Base-by-base conservation (phyloP, 2,797 vertebrate genomes). In the Liparis tanakae region DNA sequence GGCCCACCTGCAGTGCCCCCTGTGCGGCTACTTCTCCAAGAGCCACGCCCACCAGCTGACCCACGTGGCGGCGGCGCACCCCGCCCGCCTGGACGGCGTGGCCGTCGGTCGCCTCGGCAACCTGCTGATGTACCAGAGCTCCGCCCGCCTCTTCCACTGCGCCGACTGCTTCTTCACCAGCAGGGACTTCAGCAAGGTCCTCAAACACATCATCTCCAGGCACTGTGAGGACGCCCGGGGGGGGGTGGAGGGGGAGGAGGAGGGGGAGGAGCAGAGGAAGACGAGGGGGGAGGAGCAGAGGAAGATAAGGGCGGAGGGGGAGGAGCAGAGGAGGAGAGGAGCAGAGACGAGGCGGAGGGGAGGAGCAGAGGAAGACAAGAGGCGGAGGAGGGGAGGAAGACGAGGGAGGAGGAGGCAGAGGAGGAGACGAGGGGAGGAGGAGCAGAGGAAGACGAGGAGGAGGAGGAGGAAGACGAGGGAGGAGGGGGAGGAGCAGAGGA, bases 121-220 rank as follows among this genome's bases (percentile, higher is more conserved):
- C 78, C 85, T 88, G 44, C 1, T 92, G 46, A 84, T 89, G 56
- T 93, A 92, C 64, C 92, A 93, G 86, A 85, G 72, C 68, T 65
- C 78, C 0, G 90, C 80, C 0, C 53, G 58, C 18, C 82, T 92
- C 10, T 93, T 90, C 80, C 92, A 93, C 86, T 93, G 92, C 74
- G 56, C 66, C 8, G 17, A 46, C 17, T 93, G 92, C 39, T 92
- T 92, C 81, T 85, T 44, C 83, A 92, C 90, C 22, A 36, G 69
- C 77, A 14, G 72, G 2, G 88, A 91, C 70, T 93, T 93, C 78
- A 70, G 25, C 77, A 90, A 86, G 6, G 70, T 93, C 1, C 92
- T 87, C 82, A 80, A 80, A 3, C 91, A 93, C 81, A 43, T 92
- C 74, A 77, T 93, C 76, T 15, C 78, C 60, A 78, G 60, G 0